Percentiles rank a stretch among this genome's conserved stretches.
Conservation (phyloP, 2,797 vertebrate genomes). For the Tokudaia tokunoshimensis region DNA sequence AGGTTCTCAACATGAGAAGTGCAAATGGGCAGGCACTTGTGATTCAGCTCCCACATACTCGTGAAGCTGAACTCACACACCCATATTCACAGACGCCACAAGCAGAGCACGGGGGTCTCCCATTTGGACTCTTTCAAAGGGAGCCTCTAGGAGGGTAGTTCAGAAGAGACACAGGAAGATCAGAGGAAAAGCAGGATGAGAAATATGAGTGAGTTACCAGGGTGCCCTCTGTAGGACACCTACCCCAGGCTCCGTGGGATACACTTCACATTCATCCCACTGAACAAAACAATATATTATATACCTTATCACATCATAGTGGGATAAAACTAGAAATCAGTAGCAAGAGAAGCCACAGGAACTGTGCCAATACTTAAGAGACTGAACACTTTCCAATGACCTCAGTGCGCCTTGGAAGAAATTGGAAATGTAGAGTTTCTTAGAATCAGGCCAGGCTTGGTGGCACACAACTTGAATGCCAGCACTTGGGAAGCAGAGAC, state of each 20-base stretch:
- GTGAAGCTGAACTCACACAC: accelerated
- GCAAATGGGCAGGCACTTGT: background rate
- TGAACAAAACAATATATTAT: background rate
- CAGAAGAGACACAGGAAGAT: background rate
- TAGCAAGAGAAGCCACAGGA: background rate
- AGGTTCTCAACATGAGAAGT: background rate
- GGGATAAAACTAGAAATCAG: too few species aligned
- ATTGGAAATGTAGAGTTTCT: background rate
- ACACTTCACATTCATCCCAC: background rate
- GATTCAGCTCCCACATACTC: background rate
- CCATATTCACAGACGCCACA: background rate
- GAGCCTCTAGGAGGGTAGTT: background rate
- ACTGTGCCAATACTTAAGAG: background rate
- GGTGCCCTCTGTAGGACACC: background rate
- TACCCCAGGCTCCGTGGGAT: background rate
- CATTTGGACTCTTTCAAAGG: background rate
- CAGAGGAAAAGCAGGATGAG: background rate
- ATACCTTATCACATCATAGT: background rate
- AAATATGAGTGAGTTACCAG: background rate
- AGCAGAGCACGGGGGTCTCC: background rate
- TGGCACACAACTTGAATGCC: background rate
- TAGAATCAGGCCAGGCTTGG: background rate
- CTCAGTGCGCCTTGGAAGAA: background rate
- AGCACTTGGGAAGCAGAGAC: background rate
- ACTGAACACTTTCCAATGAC: background rate